Percentiles rank a stretch among this genome's conserved stretches.
phyloP scores from a whole-genome alignment of 2,113 vertebrate species.

The Regulus satrapa region DNA sequence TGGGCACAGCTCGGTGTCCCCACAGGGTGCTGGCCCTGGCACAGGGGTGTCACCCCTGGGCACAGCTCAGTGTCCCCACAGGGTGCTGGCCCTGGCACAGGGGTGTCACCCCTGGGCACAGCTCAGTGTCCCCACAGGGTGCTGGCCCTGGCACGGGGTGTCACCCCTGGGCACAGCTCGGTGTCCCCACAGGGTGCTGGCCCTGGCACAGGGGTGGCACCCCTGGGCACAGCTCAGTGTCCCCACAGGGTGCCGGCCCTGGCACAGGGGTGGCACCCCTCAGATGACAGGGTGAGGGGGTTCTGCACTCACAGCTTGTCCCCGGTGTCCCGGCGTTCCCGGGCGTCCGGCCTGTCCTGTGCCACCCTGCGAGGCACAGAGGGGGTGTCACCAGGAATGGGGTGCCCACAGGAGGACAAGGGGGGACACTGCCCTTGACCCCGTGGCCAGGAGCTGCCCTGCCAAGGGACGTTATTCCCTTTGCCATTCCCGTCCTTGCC shows the following conservation, averaged over 20 bases:
- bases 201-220: neutral
- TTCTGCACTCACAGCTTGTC: constrained; percentile 78
- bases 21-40: accelerated
- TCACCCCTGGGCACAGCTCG: neutral
- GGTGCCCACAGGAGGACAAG: neutral
- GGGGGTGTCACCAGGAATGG: neutral
- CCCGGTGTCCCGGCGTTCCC: constrained; percentile 85
- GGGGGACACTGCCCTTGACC: accelerated
- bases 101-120: neutral
- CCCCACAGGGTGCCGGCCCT: neutral
- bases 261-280: neutral
- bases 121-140: neutral
- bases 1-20: neutral
- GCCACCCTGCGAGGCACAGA: constrained; percentile 73
- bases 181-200: neutral
- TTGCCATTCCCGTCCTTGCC: accelerated
- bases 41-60: neutral
- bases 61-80: neutral
- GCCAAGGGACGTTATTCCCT: accelerated
- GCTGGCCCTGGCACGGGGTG: neutral
- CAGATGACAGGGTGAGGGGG: accelerated
- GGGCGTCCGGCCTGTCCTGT: constrained; percentile 81
- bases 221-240: neutral
- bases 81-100: too few species aligned
- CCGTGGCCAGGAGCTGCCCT: accelerated